phyloP scores from a whole-genome alignment of 1,140 invertebrate species.

The Ceratina calcarata region DNA sequence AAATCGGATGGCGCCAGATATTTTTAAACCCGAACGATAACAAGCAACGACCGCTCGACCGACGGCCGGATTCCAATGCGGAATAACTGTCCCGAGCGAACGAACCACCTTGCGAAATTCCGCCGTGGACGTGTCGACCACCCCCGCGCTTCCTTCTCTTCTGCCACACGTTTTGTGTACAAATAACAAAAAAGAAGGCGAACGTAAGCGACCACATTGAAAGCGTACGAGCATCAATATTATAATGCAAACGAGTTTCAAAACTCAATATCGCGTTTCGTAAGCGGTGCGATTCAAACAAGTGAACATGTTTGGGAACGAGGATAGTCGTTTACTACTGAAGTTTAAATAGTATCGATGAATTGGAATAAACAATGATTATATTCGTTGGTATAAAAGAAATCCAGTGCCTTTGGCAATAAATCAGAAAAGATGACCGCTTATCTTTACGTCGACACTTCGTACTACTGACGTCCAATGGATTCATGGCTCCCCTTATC shows the following conservation, averaged over 20 bases:
- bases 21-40: slow-evolving; percentile 63
- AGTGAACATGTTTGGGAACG: too few relatives aligned
- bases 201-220: too few relatives aligned
- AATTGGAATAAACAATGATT: too few relatives aligned
- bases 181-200: background rate
- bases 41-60: slow-evolving; percentile 15
- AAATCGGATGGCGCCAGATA: slow-evolving; percentile 59
- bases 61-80: slow-evolving; percentile 46
- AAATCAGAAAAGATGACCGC: background rate
- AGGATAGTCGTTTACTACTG: too few relatives aligned
- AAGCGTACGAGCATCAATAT: too few relatives aligned
- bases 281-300: too few relatives aligned
- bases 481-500: slow-evolving; percentile 15
- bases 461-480: background rate
- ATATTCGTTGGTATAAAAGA: too few relatives aligned
- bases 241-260: too few relatives aligned
- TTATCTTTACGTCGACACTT: slow-evolving; percentile 9
- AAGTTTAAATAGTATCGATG: too few relatives aligned
- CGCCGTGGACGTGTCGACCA: slow-evolving; percentile 20
- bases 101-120: slow-evolving; percentile 58
- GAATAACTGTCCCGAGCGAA: slow-evolving; percentile 35
- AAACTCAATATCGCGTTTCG: background rate
- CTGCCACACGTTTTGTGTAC: background rate
- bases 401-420: too few relatives aligned
- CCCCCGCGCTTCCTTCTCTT: slow-evolving; percentile 38